A percentile compares a stretch with the other conserved stretches of the same genome.
These are phyloP conservation scores for Callyntrura sp. DNA, from an alignment of 2,888 invertebrate genomes.

Conservation along the genomic window DNA sequence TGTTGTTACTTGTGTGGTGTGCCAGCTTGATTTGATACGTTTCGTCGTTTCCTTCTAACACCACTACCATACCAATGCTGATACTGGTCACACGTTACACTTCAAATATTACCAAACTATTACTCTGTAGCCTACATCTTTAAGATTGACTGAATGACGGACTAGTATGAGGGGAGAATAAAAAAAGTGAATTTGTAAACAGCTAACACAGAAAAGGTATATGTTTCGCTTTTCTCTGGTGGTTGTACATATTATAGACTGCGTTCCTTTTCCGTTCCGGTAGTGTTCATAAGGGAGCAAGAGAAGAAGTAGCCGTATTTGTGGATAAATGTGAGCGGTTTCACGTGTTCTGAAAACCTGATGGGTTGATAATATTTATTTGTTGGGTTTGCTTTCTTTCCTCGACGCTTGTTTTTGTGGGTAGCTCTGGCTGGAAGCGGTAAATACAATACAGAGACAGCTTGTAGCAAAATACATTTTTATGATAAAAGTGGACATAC, in stretches of 20 bases:
- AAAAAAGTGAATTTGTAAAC: background rate
- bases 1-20: constrained; percentile 55
- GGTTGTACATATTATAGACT: constrained; percentile 24
- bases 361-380: constrained; percentile 64
- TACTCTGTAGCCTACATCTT: too few relatives aligned
- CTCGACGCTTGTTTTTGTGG: background rate
- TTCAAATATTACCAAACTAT: background rate
- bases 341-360: constrained; percentile 77
- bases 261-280: background rate
- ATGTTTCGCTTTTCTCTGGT: constrained; percentile 21
- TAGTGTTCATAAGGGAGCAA: background rate
- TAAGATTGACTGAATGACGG: constrained; percentile 18
- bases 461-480: background rate
- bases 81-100: constrained; percentile 7
- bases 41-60: too few relatives aligned
- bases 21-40: constrained; percentile 57
- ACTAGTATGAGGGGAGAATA: constrained; percentile 3
- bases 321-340: constrained; percentile 69
- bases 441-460: constrained; percentile 28
- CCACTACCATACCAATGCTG: background rate
- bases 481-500: background rate
- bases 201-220: background rate
- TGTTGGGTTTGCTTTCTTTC: background rate
- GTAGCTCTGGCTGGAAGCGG: constrained; percentile 8
- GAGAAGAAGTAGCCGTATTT: background rate